Evolutionary conservation across 1,140 invertebrate genomes (phyloP).

Genomic region (Drosophila ambigua): DNA sequence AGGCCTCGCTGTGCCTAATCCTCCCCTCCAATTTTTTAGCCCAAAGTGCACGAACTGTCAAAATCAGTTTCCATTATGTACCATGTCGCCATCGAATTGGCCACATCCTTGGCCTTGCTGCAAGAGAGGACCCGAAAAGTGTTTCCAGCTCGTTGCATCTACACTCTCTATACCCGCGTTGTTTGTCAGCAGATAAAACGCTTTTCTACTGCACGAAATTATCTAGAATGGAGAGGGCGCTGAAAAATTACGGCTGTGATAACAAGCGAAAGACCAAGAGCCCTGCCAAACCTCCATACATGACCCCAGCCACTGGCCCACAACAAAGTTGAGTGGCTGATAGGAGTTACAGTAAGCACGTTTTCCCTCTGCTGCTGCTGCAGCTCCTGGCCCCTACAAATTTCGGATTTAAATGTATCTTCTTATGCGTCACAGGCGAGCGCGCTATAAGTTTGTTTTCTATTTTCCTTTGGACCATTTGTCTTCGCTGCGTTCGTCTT

Average conservation of each 20-base stretch:
- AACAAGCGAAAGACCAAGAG: slow-evolving; percentile 22
- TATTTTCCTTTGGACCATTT: slow-evolving; percentile 35
- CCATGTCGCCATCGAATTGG: slow-evolving; percentile 45
- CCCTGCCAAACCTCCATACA: slow-evolving; percentile 6
- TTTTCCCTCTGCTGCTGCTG: slow-evolving; percentile 35
- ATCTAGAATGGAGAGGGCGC: slow-evolving; percentile 23
- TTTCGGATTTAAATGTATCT: slow-evolving; percentile 39
- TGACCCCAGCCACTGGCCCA: background rate
- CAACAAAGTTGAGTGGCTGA: slow-evolving; percentile 26
- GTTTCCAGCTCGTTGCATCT: slow-evolving; percentile 49
- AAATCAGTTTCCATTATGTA: slow-evolving; percentile 57
- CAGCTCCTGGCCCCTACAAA: too few relatives aligned
- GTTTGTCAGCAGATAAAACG: slow-evolving; percentile 48
- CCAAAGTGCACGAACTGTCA: slow-evolving; percentile 47
- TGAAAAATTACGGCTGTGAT: slow-evolving; percentile 43
- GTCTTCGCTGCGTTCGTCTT: slow-evolving; percentile 39
- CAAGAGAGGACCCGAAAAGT: slow-evolving; percentile 44
- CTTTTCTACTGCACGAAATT: slow-evolving; percentile 47
- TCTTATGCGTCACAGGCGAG: too few relatives aligned
- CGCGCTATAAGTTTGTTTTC: slow-evolving; percentile 6
- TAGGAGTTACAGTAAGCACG: slow-evolving; percentile 33
- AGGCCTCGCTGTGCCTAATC: slow-evolving; percentile 9
- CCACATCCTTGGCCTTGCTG: slow-evolving; percentile 43
- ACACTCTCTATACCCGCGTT: slow-evolving; percentile 8
- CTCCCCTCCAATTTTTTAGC: slow-evolving; percentile 1